Conservation (phyloP, 2,797 vertebrate species). For the Percopsis omiscomaycus region DNA sequence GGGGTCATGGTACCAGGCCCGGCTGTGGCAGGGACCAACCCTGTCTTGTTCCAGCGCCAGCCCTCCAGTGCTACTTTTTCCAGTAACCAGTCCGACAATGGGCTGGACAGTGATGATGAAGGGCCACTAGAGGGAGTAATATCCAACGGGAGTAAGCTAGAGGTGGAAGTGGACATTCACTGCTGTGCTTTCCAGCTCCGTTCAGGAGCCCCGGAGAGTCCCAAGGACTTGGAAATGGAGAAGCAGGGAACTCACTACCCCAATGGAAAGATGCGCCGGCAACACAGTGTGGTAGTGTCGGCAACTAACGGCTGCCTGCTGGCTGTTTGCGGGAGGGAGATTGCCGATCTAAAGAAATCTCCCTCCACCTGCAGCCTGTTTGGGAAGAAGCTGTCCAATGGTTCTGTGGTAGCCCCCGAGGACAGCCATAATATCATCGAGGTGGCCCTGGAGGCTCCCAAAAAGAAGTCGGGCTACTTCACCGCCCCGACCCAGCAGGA, state of each 20-base stretch:
- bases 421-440: conserved; percentile 96
- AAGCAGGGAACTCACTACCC: conserved; percentile 69
- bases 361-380: conserved; percentile 90
- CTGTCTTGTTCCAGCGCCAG: conserved; percentile 88
- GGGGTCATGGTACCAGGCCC: conserved; percentile 62
- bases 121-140: conserved; percentile 91
- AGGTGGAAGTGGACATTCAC: conserved; percentile 97
- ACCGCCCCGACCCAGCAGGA: conserved; percentile 92
- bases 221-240: conserved; percentile 60
- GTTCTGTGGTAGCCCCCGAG: conserved; percentile 92
- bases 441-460: conserved; percentile 93
- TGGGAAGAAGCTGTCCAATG: conserved; percentile 93
- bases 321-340: conserved; percentile 83
- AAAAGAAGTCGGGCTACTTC: conserved; percentile 96
- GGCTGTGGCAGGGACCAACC: conserved; percentile 42
- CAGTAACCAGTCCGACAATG: conserved; percentile 95
- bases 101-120: conserved; percentile 94
- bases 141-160: conserved; percentile 91
- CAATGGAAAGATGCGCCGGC: conserved; percentile 78
- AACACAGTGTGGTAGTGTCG: conserved; percentile 88
- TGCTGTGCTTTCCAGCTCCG: conserved; percentile 89
- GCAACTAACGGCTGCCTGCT: conserved; percentile 81
- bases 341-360: conserved; percentile 88
- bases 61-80: conserved; percentile 92
- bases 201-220: conserved; percentile 67